phyloP scores from a whole-genome alignment of 2,888 invertebrate genomes.

The Anoplius nigerrimus region DNA sequence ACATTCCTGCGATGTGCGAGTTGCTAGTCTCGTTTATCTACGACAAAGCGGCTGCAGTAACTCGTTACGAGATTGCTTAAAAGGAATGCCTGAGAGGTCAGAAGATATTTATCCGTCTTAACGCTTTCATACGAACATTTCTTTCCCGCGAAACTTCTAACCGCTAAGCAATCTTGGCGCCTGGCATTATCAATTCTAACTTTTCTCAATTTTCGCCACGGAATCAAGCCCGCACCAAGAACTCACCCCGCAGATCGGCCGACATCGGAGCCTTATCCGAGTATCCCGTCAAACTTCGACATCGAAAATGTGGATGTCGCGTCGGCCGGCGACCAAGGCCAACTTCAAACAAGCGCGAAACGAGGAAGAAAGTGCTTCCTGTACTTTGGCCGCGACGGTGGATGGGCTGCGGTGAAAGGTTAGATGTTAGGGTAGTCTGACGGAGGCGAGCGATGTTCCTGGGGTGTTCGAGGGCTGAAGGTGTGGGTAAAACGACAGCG shows the following conservation, averaged over 20 bases:
- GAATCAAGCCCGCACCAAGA: too few relatives aligned
- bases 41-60: too few relatives aligned
- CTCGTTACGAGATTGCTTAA: too few relatives aligned
- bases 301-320: constrained; percentile 6
- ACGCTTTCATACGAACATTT: too few relatives aligned
- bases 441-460: constrained; percentile 36
- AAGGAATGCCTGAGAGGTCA: too few relatives aligned
- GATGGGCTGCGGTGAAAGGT: constrained; percentile 39
- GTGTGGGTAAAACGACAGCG: constrained; percentile 49
- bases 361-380: constrained; percentile 58
- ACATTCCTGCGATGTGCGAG: too few relatives aligned
- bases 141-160: not conserved
- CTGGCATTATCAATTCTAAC: not conserved
- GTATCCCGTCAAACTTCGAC: not conserved
- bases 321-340: not conserved
- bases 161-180: not conserved
- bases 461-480: constrained; percentile 4
- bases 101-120: too few relatives aligned
- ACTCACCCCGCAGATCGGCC: too few relatives aligned
- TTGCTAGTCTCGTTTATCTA: too few relatives aligned
- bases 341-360: constrained; percentile 44
- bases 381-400: constrained; percentile 42
- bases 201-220: not conserved
- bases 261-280: not conserved
- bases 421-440: constrained; percentile 35